phyloP scores from a whole-genome alignment of 1,140 invertebrate species.

The Oscheius sp. region DNA sequence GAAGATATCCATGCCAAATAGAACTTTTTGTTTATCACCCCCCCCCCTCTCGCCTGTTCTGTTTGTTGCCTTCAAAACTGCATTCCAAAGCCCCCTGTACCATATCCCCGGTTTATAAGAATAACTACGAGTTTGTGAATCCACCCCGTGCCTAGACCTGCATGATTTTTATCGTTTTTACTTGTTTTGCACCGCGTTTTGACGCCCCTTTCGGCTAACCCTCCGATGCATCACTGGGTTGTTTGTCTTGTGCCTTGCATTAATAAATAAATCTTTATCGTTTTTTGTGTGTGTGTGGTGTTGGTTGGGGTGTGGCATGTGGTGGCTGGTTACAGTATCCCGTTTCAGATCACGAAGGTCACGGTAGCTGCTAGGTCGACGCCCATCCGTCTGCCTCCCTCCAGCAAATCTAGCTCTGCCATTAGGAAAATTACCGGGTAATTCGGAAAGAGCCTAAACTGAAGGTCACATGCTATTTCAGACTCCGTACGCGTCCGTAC shows the following conservation, averaged over 20 bases:
- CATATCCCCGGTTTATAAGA: not conserved
- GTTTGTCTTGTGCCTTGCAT: not conserved
- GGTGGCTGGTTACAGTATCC: not conserved
- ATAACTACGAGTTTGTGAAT: not conserved
- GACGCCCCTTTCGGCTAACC: no score
- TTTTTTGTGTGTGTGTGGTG: not conserved
- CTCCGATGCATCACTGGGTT: no score
- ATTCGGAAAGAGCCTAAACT: not conserved
- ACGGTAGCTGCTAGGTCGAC: not conserved
- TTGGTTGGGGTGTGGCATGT: not conserved
- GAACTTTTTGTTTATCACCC: not conserved
- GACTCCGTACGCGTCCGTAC: conserved; percentile 8
- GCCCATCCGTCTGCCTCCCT: not conserved
- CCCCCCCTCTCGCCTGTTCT: not conserved
- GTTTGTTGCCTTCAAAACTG: not conserved
- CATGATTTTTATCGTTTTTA: no score
- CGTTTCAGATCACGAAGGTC: conserved; percentile 2
- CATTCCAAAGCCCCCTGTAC: not conserved
- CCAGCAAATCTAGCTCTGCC: not conserved
- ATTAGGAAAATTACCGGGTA: not conserved
- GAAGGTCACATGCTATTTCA: not conserved
- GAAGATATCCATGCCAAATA: not conserved
- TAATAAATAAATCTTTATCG: not conserved
- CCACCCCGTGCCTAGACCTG: not conserved
- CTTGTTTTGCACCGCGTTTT: no score